These are phyloP conservation scores for Staurois parvus DNA, from an alignment of 2,797 vertebrate species.

Conservation along the genomic window DNA sequence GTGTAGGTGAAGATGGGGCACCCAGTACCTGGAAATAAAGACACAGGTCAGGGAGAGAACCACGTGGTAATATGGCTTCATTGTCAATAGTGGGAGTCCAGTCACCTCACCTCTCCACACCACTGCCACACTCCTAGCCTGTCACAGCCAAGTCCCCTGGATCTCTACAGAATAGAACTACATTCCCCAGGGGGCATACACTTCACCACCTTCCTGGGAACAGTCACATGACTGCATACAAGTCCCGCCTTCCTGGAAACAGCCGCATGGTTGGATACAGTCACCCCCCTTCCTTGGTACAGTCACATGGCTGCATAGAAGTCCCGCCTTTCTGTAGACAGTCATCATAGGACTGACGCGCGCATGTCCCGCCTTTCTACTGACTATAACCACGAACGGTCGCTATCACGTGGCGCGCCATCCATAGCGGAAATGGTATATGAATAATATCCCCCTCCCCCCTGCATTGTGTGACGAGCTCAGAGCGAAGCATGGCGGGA, in stretches of 20 bases:
- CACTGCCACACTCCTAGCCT: neutral
- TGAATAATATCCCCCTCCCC: too few relatives aligned
- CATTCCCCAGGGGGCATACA: slow-evolving; percentile 38
- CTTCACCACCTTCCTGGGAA: neutral
- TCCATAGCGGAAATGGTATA: neutral
- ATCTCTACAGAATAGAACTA: neutral
- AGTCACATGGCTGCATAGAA: too few relatives aligned
- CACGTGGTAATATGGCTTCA: neutral
- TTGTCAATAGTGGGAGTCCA: neutral
- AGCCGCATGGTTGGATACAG: too few relatives aligned
- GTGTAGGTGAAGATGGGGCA: too few relatives aligned
- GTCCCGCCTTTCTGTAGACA: too few relatives aligned
- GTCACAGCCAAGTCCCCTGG: neutral
- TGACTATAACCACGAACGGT: too few relatives aligned
- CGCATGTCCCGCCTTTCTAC: too few relatives aligned
- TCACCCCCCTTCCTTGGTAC: too few relatives aligned
- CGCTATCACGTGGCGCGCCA: too few relatives aligned
- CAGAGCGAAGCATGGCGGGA: slow-evolving; percentile 16
- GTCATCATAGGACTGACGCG: too few relatives aligned
- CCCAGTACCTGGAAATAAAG: neutral
- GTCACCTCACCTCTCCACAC: neutral
- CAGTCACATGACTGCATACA: neutral
- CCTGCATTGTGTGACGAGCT: neutral
- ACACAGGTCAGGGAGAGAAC: neutral
- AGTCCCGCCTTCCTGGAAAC: too few relatives aligned